Evolutionary conservation across 2,113 vertebrate species (phyloP).

Genomic region (Sander vitreus): DNA sequence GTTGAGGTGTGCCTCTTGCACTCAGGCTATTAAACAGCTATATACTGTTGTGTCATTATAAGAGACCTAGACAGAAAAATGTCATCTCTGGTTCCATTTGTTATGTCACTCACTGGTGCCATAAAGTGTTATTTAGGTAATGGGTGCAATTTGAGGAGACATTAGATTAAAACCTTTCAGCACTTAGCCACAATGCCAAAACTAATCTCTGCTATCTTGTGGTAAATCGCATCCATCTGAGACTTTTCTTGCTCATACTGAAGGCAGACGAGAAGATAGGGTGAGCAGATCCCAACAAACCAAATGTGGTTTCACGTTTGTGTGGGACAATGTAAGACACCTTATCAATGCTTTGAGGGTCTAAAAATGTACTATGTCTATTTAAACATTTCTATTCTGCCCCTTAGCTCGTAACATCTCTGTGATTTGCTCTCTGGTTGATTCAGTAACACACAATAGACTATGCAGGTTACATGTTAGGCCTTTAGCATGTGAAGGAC

Average conservation of each 20-base stretch:
- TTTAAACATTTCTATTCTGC: too few species aligned
- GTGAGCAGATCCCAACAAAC: too few species aligned
- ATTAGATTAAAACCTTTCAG: slow-evolving; percentile 49
- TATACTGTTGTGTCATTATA: slow-evolving; percentile 39
- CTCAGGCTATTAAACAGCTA: slow-evolving; percentile 51
- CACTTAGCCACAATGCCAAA: slow-evolving; percentile 32
- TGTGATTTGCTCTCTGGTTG: too few species aligned
- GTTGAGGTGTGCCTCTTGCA: slow-evolving; percentile 25
- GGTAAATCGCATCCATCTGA: slow-evolving; percentile 29
- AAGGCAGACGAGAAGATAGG: not conserved
- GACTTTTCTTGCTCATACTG: slow-evolving; percentile 10
- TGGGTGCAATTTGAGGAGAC: slow-evolving; percentile 55
- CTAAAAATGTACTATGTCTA: too few species aligned
- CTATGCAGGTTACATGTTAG: too few species aligned
- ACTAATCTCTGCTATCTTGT: slow-evolving; percentile 3
- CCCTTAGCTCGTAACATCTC: too few species aligned
- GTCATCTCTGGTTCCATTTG: slow-evolving; percentile 46
- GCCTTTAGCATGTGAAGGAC: too few species aligned
- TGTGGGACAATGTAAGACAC: too few species aligned
- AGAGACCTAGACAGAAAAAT: slow-evolving; percentile 54
- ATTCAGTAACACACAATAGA: too few species aligned
- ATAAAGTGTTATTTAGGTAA: slow-evolving; percentile 57
- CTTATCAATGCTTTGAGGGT: too few species aligned
- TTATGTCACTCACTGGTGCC: slow-evolving; percentile 39
- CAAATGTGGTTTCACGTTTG: too few species aligned